Evolutionary conservation across 2,113 vertebrate species (phyloP), one percentile per base, ranked within the genome.

Genomic region (Trichechus manatus): DNA sequence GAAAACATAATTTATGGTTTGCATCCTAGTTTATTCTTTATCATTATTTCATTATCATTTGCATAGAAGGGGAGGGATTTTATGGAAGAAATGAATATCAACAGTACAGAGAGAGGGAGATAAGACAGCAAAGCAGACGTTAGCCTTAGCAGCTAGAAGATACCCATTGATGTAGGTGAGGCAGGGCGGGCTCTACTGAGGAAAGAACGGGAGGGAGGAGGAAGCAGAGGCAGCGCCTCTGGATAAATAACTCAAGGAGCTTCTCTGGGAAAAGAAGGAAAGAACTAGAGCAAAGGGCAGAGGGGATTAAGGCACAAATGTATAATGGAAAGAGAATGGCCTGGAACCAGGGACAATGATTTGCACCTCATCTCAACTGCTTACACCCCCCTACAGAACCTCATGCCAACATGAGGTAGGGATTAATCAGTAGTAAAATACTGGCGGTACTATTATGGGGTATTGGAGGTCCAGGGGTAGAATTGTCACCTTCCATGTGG

Each of bases 1-100:
- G 53, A 88, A 92, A 91, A 7, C 3, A 10, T 82, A 89, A 82
- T 87, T 93, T 42, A 63, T 14, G 36, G 22, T 90, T 93, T 75
- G 9, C 17, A 53, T 7, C 23, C 59, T 47, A 42, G 39, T 64
- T 83, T 59, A 81, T 33, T 47, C 29, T 77, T 50, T 42, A 44
- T 19, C 53, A 42, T 61, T n/a, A 44, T 66, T 75, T 75, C 36
- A 68, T 50, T 66, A 47, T 39, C 9, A 3, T 33, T 23, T 20
- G 11, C 66, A 15, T 29, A 50, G 22, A 20, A 95, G 44, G 31
- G 19, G 29, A 66, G 56, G 93, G 25, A 17, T 29, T 63, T 53
- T 70, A 27, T 50, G n/a, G 81, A 77, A 70, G 70, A 81, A 64
- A 39, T 27, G 42, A 93, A 74, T 7, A 11, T 3, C 2, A 22